These are phyloP conservation scores for Calidris pygmaea DNA, from an alignment of 2,113 vertebrate species.

Conservation along the genomic window DNA sequence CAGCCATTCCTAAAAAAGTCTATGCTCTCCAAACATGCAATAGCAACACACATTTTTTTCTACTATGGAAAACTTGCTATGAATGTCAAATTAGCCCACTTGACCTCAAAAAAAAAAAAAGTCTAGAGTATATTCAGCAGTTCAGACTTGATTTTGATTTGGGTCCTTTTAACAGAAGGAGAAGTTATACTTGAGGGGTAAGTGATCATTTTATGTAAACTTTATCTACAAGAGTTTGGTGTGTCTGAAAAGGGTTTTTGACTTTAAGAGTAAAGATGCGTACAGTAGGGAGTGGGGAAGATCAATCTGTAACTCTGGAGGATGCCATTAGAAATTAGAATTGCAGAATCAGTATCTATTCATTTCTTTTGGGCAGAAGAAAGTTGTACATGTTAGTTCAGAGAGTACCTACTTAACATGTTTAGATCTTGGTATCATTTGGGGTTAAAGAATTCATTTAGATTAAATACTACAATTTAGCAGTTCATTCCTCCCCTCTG, in stretches of 20 bases:
- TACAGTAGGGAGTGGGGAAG: not conserved
- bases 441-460: constrained; percentile 28
- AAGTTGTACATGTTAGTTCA: not conserved
- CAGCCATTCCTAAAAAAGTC: constrained; percentile 60
- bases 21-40: constrained; percentile 62
- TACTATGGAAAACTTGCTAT: constrained; percentile 41
- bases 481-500: constrained; percentile 20
- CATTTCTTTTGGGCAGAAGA: not conserved
- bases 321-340: not conserved
- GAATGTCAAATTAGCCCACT: constrained; percentile 13
- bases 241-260: not conserved
- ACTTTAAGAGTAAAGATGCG: not conserved
- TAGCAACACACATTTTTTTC: constrained; percentile 49
- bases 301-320: not conserved
- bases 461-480: constrained; percentile 4
- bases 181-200: not conserved
- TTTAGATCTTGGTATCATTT: not conserved
- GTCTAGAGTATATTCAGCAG: constrained; percentile 6
- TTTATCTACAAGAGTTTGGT: not conserved
- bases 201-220: not conserved
- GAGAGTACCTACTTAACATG: constrained; percentile 13
- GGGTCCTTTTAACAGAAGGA: constrained; percentile 20
- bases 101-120: not conserved
- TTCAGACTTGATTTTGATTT: not conserved
- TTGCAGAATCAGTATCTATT: not conserved